A percentile compares a stretch with the other conserved stretches of the same genome.
Evolutionary conservation across 2,888 invertebrate genomes (phyloP).

Genomic region (Sphecodes monilicornis): DNA sequence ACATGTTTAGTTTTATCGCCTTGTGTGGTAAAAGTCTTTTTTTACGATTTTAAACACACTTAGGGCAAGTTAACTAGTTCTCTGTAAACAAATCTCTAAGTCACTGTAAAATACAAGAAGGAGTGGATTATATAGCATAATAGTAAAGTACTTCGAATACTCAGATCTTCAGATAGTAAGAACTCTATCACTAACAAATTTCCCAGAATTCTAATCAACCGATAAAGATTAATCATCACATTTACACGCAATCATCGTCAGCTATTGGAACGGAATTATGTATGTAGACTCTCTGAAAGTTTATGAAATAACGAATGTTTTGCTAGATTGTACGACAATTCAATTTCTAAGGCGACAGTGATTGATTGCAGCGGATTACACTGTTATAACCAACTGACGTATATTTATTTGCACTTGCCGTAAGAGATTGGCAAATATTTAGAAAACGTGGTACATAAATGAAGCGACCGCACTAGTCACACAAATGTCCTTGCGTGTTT

Average conservation of each 20-base stretch:
- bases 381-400: not conserved
- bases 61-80: too few species aligned
- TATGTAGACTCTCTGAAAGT: not conserved
- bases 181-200: not conserved
- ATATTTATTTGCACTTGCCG: conserved; percentile 4
- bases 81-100: not conserved
- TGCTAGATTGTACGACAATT: not conserved
- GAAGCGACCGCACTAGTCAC: not conserved
- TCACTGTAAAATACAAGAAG: not conserved
- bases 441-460: conserved; percentile 7
- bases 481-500: not conserved
- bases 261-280: not conserved
- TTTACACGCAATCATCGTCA: not conserved
- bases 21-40: too few species aligned
- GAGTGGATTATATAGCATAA: not conserved
- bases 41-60: too few species aligned
- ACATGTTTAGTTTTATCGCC: too few species aligned
- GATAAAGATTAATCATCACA: not conserved
- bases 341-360: conserved; percentile 2
- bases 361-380: not conserved
- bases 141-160: not conserved
- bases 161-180: not conserved
- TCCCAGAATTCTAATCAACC: not conserved
- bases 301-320: not conserved
- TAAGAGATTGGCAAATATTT: conserved; percentile 13